Evolutionary conservation across 2,113 vertebrate species (phyloP).

Genomic region (Hipposideros armiger): DNA sequence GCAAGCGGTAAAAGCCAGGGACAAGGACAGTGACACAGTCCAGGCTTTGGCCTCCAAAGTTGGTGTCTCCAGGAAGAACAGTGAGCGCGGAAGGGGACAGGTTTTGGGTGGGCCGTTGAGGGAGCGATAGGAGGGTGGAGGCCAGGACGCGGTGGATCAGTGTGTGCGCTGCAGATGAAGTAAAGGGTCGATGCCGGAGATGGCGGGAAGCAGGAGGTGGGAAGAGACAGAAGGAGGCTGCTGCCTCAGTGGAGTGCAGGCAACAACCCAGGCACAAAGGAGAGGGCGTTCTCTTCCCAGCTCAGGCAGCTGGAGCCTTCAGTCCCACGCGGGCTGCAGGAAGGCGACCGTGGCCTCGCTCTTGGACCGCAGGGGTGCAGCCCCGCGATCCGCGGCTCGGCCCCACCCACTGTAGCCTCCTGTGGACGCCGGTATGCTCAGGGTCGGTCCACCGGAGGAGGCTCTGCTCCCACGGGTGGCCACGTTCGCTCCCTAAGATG

Average conservation of each 20-base stretch:
- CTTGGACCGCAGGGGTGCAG: not conserved
- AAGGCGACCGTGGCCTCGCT: too few species aligned
- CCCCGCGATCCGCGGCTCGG: not conserved
- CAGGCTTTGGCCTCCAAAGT: not conserved
- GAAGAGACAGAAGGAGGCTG: not conserved
- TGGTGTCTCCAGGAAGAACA: not conserved
- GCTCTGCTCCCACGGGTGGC: not conserved
- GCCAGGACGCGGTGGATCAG: accelerated
- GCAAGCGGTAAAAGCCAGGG: not conserved
- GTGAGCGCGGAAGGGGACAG: accelerated
- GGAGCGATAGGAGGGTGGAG: not conserved
- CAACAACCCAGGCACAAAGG: not conserved
- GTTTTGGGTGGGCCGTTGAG: not conserved
- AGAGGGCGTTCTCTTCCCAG: too few species aligned
- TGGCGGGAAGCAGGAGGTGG: not conserved
- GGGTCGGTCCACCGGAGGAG: not conserved
- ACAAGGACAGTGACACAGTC: not conserved
- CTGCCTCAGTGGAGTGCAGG: not conserved
- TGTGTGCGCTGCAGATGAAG: not conserved
- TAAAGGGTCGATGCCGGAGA: not conserved
- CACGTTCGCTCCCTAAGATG: not conserved
- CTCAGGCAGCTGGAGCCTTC: not conserved
- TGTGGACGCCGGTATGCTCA: not conserved
- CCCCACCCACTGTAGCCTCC: not conserved
- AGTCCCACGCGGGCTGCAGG: not conserved